Base-by-base conservation (phyloP, 2,888 invertebrate species). In the Drosophila stalkeri region DNA sequence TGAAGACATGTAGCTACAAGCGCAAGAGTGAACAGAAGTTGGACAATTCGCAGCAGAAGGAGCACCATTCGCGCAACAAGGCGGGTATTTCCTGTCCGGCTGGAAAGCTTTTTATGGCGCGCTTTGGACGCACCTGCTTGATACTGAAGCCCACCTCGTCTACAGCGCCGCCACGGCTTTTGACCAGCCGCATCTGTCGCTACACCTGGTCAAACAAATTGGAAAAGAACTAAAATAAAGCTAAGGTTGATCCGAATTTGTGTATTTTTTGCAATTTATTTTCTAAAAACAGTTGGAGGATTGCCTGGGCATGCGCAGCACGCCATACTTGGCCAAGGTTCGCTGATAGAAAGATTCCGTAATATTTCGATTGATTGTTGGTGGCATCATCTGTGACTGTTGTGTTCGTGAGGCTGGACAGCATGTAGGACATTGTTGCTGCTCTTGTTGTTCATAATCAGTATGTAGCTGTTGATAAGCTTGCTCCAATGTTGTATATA, bases 101-200 rank as follows among this genome's bases (percentile, higher is more conserved):
- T 2, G 56, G 49, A 0, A 63, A 69, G 39, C 16, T 67, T 18
- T 77, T 54, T 33, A 52, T 80, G 51, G 74, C 87, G 12, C 81
- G 82, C 5, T 83, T 70, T 18, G 89, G 85, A 47, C 71, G 72
- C 49, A 75, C 72, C 56, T 84, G 79, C 18, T 14, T 81, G 20
- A 41, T 80, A 14, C 49, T 87, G 16, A 75, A 70, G 47, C 80
- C 74, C 51, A 72, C 60, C 8, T 31, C 43, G 1, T 11, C 55
- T 1, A 18, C 59, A 8, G 23, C 52, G 44, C 57, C 68, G 43
- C 41, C 27, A 23, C 56, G 33, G 7, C 56, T 76, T 23, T 35
- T 60, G 39, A 72, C 69, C 55, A 85, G 66, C 43, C 72, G 63
- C 20, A 67, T 69, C 56, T 68, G 73, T 47, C 77, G 73, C 11